phyloP scores from a whole-genome alignment of 2,113 vertebrate species.

The Aspiorhynchus laticeps region DNA sequence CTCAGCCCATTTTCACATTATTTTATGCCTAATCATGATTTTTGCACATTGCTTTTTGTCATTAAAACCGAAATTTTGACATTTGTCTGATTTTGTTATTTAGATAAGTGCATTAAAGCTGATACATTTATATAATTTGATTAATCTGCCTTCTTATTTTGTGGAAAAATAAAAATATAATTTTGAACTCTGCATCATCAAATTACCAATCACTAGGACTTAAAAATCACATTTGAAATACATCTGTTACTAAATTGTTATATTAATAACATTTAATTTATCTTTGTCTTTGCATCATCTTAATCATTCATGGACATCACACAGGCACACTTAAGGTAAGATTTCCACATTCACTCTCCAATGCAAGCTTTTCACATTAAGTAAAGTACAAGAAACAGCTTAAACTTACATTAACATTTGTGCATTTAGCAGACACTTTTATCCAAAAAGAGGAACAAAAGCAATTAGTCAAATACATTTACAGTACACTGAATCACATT shows the following conservation, averaged over 20 bases:
- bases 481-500: neutral
- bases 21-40: too few relatives aligned
- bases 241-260: neutral
- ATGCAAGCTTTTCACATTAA: neutral
- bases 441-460: neutral
- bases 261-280: neutral
- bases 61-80: too few relatives aligned
- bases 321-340: slow-evolving; percentile 79
- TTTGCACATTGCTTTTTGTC: too few relatives aligned
- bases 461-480: neutral
- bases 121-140: too few relatives aligned
- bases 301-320: slow-evolving; percentile 44
- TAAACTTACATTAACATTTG: neutral
- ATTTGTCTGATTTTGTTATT: too few relatives aligned
- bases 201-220: too few relatives aligned
- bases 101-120: too few relatives aligned
- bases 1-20: too few relatives aligned
- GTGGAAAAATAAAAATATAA: too few relatives aligned
- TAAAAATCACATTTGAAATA: too few relatives aligned
- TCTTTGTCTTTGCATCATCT: slow-evolving; percentile 25
- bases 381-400: neutral
- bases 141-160: too few relatives aligned
- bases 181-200: too few relatives aligned
- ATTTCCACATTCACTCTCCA: neutral
- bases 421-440: neutral